Base-by-base conservation (phyloP, 2,888 invertebrate species). In the Dendrolimus houi region DNA sequence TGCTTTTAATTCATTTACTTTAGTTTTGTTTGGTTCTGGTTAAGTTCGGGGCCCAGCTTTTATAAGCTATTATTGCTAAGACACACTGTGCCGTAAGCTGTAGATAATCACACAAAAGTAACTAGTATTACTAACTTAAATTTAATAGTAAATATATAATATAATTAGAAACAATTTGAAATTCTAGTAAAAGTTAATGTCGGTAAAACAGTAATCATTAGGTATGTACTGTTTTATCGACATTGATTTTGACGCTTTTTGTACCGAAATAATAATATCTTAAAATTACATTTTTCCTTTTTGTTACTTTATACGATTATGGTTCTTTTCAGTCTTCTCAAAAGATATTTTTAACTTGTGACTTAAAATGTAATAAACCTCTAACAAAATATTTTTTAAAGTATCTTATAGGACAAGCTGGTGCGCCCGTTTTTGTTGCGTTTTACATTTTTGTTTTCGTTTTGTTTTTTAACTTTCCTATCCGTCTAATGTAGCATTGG, bases 401-500 rank as follows among this genome's bases (percentile, higher is more conserved):
- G 47, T 47, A 47, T 12, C 12, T 12, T 47, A 47, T 10, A 47
- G 47, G 40, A 57, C 53, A 71, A 79, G 81, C 81, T 81, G 84
- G 78, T 70, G 70, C 65, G 63, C 80, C 81, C 75, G 57, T 72
- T 79, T 77, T 47, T 9, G 47, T 47, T 47, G 12, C 9, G 9
- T 10, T 10, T 70, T 60, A 63, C 29, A 29, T 72, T 72, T 64
- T 61, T 69, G 72, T 75, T 71, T 65, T 62, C 72, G 78, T 77
- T 72, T 65, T 74, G 77, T 81, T 77, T 29, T 62, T 73, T 76
- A 72, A 63, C 58, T 59, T 65, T 66, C 75, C 74, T 75, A 71
- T 81, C 85, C 84, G 60, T 77, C 79, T 77, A 66, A 60, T 61
- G 61, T 87, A 87, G 87, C 72, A 63, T 70, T 79, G 79, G 82